Base-by-base conservation (phyloP, 2,113 vertebrate genomes). In the Austrofundulus limnaeus region DNA sequence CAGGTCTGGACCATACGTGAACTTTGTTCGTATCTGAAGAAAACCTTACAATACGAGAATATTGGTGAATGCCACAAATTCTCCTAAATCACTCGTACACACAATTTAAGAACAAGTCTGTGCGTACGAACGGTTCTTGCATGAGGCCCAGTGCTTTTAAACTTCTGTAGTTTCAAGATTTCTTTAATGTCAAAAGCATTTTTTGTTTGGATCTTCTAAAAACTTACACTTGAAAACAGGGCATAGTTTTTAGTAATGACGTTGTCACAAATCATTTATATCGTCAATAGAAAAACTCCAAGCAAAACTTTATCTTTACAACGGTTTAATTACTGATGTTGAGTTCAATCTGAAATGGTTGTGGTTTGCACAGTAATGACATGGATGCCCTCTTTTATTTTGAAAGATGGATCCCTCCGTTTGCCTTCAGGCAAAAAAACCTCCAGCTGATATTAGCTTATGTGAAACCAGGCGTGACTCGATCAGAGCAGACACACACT, bases 401-500 rank as follows among this genome's bases (percentile, higher is more conserved):
- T 80, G 52, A 79, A 67, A 72, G 69, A 84, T 77, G n/a, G n/a
- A n/a, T n/a, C n/a, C n/a, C 17, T 52, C 55, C 47, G 45, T 68
- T 87, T 78, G 49, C 53, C 21, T 47, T 46, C 25, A 38, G 50
- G 39, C 25, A 68, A 59, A 71, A 71, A 55, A 71, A 47, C 75
- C 74, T 64, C 39, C 45, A 54, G 13, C 52, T 66, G 77, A 65
- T 77, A 54, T 84, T 77, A 47, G 78, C 86, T 72, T 66, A 21
- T 85, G 79, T 90, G 79, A 89, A 91, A 79, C 64, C 78, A 89
- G 77, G 75, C 84, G 12, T 87, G 78, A 60, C 70, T 53, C 86
- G 80, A 92, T 88, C 66, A 56, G 66, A 82, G 69, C 82, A 86
- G 87, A 55, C 78, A 78, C 54, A 73, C 61, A 59, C 73, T 83